Percentiles rank a stretch among this genome's conserved stretches.
These are phyloP conservation scores for Heliconius sara DNA, from an alignment of 2,888 invertebrate species.

Conservation along the genomic window DNA sequence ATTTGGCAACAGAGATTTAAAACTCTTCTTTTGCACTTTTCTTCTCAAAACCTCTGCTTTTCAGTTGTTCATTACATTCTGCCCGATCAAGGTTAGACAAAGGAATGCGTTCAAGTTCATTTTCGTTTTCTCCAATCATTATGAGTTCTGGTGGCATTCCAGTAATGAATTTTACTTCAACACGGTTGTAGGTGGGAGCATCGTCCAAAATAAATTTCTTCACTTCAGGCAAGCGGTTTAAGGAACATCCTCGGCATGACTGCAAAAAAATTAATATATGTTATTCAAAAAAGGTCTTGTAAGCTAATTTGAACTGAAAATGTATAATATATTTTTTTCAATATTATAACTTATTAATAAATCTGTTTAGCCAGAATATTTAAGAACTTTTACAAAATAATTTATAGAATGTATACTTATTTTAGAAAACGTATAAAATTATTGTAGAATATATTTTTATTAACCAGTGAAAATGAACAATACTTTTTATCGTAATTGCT, in stretches of 20 bases:
- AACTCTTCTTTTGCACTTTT: slow-evolving; percentile 76
- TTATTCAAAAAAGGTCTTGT: not conserved
- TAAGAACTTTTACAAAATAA: too few relatives aligned
- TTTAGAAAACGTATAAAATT: too few relatives aligned
- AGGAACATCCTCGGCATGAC: slow-evolving; percentile 88
- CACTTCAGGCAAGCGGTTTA: slow-evolving; percentile 87
- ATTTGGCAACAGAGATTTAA: slow-evolving; percentile 52
- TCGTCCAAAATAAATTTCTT: slow-evolving; percentile 87
- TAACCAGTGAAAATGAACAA: not conserved
- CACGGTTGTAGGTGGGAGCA: slow-evolving; percentile 84
- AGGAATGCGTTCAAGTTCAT: slow-evolving; percentile 86
- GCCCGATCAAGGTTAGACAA: slow-evolving; percentile 83
- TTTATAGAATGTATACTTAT: too few relatives aligned
- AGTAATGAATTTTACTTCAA: slow-evolving; percentile 86
- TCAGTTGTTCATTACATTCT: slow-evolving; percentile 87
- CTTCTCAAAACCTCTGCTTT: slow-evolving; percentile 84
- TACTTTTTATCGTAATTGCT: too few relatives aligned
- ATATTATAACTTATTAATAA: too few relatives aligned
- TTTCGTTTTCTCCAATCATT: slow-evolving; percentile 81
- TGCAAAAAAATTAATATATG: slow-evolving; percentile 57
- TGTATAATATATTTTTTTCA: too few relatives aligned
- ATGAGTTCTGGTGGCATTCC: slow-evolving; percentile 87
- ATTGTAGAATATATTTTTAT: not conserved
- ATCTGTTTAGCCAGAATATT: not conserved
- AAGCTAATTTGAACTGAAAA: not conserved